A percentile compares a stretch with the other conserved stretches of the same genome.
phyloP scores from a whole-genome alignment of 2,113 vertebrate genomes.

The Lophotis ruficrista region DNA sequence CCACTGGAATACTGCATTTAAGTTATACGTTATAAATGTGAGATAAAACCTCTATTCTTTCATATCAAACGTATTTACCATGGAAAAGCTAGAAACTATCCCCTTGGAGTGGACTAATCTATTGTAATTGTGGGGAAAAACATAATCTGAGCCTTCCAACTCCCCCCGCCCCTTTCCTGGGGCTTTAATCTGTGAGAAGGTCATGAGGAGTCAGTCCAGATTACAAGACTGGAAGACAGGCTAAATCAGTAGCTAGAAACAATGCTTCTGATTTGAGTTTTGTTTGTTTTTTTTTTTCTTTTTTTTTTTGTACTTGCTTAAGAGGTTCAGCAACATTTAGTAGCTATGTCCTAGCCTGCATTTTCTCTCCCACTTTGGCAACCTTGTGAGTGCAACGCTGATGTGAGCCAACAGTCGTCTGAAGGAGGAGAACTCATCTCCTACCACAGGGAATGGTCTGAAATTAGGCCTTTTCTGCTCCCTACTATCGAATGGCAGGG shows the following conservation, averaged over 20 bases:
- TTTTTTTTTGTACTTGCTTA: neutral
- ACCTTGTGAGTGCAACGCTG: accelerated
- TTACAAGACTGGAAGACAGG: neutral
- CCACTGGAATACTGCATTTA: neutral
- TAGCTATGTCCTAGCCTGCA: neutral
- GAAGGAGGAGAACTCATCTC: neutral
- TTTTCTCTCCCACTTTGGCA: neutral
- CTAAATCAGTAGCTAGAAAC: neutral
- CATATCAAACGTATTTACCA: neutral
- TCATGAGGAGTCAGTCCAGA: neutral
- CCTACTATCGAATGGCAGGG: neutral
- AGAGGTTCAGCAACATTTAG: neutral
- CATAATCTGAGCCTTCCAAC: neutral
- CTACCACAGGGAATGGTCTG: neutral
- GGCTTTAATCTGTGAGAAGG: neutral
- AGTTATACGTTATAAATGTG: neutral
- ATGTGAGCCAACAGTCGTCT: accelerated
- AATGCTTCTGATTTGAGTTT: neutral
- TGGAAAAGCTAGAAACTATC: neutral
- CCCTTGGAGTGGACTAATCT: neutral
- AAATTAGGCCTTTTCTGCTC: neutral
- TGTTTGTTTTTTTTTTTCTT: neutral
- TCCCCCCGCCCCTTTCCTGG: neutral
- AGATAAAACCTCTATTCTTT: neutral
- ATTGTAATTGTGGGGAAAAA: neutral